Base-by-base conservation (phyloP, 2,888 invertebrate species). In the Lepidochitona cinerea region DNA sequence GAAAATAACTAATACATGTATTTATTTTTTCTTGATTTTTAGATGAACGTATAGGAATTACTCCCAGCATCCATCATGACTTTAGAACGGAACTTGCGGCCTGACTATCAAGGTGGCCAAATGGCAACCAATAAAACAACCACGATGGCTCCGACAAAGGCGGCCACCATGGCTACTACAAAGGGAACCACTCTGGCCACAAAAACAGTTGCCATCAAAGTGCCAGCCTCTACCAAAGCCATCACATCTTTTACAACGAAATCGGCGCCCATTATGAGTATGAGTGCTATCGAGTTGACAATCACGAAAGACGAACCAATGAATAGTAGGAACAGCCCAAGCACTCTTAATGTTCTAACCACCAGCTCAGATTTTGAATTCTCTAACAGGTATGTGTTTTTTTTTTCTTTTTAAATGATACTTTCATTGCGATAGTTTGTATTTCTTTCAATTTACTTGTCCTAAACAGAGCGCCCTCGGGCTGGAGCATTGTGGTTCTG, bases 351-450 rank as follows among this genome's bases (percentile, higher is more conserved):
- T 74, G 85, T 90, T 29, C 83, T 90, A 37, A 87, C 88, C 54
- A 85, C 84, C 71, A 89, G 89, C 79, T 87, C 88, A 0, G 90
- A 90, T 77, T 83, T 88, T 69, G 89, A 89, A 73, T 90, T 90
- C 79, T 82, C 87, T 5, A 90, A 89, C 79, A 89, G 89, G 90
- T 90, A 71, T 73, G 84, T 54, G 49, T 18, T n/a, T n/a, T n/a
- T n/a, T n/a, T n/a, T n/a, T n/a, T n/a, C n/a, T n/a, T n/a, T n/a
- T n/a, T n/a, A n/a, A n/a, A n/a, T n/a, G n/a, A n/a, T n/a, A n/a
- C n/a, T n/a, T n/a, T n/a, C n/a, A n/a, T n/a, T n/a, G n/a, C n/a
- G n/a, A n/a, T n/a, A n/a, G n/a, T n/a, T n/a, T n/a, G n/a, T n/a
- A n/a, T n/a, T n/a, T n/a, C n/a, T n/a, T n/a, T n/a, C n/a, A n/a